Base-by-base conservation (phyloP, 1,140 invertebrate species). In the Euwallacea similis region DNA sequence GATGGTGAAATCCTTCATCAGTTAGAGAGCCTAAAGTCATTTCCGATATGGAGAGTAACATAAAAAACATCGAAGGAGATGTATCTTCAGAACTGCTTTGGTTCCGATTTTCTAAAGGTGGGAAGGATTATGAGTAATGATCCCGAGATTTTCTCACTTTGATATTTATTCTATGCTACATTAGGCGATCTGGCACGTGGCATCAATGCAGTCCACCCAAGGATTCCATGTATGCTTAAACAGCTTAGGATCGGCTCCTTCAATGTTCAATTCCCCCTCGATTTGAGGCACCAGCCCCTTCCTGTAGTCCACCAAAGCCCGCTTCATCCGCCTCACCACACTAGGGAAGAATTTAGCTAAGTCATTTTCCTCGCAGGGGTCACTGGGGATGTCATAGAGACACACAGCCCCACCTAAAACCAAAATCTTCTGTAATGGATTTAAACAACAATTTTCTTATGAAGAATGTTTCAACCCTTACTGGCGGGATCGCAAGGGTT, bases 341-440 rank as follows among this genome's bases (percentile, higher is more conserved):
- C 78, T 78, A 2, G 81, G 80, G 69, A 84, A 81, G 46, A 80
- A 80, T 53, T 77, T 79, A 0, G 83, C 79, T 44, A 90, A 71
- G 76, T 90, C 88, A 70, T 85, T 82, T 68, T 84, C 84, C 78
- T 90, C 89, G 78, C 89, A 90, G 0, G 89, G 89, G 79, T 90
- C 89, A 41, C 77, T 81, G 4, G 83, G 81, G 67, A 90, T 83
- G 75, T 90, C 83, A 78, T 87, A 90, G 16, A 90, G 80, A 76
- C 89, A 90, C 10, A 87, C 84, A n/a, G 75, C 73, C 50, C 79
- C 80, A 75, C 64, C 78, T 79, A 64, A 43, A 73, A 64, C 66
- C 70, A 65, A 15, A 13, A 56, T 42, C 7, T 61, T 33, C 54
- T 13, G 11, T 64, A 0, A 66, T 61, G 9, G 16, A 46, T 46